Evolutionary conservation across 2,888 invertebrate genomes (phyloP).

Genomic region (Cotesia congregata): DNA sequence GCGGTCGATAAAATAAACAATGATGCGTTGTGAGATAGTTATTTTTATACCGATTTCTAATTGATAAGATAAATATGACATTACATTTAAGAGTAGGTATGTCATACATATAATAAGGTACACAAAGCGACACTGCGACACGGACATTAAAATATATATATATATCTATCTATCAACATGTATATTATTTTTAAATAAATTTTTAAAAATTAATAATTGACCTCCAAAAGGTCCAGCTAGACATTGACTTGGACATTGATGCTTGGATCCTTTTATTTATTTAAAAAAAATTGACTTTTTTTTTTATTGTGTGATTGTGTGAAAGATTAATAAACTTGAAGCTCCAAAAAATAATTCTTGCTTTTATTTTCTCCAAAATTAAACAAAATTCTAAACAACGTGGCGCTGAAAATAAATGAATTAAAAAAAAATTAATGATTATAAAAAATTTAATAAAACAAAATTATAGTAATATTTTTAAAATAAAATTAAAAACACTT

Average conservation of each 20-base stretch:
- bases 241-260: conserved; percentile 59
- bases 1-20: conserved; percentile 16
- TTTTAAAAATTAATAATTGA: conserved; percentile 52
- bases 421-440: background rate
- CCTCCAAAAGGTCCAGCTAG: conserved; percentile 65
- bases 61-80: conserved; percentile 21
- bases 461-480: too few relatives aligned
- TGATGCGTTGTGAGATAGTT: conserved; percentile 16
- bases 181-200: conserved; percentile 30
- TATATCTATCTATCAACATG: conserved; percentile 38
- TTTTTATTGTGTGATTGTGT: background rate
- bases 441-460: background rate
- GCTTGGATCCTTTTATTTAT: conserved; percentile 6
- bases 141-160: conserved; percentile 39
- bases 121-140: conserved; percentile 6
- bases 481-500: background rate
- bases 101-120: background rate
- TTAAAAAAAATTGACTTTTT: conserved; percentile 7
- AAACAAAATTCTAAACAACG: background rate
- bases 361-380: background rate
- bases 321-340: background rate
- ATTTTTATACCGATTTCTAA: conserved; percentile 16
- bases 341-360: conserved; percentile 1
- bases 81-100: conserved; percentile 8
- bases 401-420: background rate